These are phyloP conservation scores for Phocoena sinus DNA, from an alignment of 2,113 vertebrate species.

Conservation along the genomic window DNA sequence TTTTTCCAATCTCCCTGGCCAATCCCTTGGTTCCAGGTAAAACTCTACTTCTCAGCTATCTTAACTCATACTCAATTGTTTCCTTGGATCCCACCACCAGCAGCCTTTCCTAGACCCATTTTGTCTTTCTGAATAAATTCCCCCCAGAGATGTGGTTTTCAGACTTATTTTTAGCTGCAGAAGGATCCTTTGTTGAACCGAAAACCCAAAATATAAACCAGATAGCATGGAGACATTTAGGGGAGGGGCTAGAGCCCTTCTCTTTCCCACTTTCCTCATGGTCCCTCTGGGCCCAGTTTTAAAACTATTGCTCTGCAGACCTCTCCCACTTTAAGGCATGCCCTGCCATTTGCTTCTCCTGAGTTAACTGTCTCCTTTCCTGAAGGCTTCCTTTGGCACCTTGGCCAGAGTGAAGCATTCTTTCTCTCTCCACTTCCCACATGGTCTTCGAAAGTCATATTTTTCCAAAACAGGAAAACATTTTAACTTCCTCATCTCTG, in stretches of 20 bases:
- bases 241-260: background rate
- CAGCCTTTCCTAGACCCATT: conserved; percentile 5
- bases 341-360: background rate
- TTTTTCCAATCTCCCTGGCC: background rate
- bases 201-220: conserved; percentile 32
- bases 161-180: conserved; percentile 46
- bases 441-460: background rate
- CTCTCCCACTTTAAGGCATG: background rate
- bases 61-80: background rate
- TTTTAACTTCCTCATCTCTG: background rate
- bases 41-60: background rate
- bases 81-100: background rate
- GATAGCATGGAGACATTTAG: background rate
- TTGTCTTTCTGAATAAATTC: conserved; percentile 33
- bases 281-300: background rate
- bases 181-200: conserved; percentile 22
- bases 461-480: background rate
- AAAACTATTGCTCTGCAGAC: background rate
- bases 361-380: background rate
- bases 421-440: background rate
- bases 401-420: background rate
- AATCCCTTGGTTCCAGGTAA: background rate
- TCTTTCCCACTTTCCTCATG: background rate
- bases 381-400: background rate
- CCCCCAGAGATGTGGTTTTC: conserved; percentile 24